phyloP scores from a whole-genome alignment of 2,113 vertebrate genomes.

The Balaenoptera acutorostrata region DNA sequence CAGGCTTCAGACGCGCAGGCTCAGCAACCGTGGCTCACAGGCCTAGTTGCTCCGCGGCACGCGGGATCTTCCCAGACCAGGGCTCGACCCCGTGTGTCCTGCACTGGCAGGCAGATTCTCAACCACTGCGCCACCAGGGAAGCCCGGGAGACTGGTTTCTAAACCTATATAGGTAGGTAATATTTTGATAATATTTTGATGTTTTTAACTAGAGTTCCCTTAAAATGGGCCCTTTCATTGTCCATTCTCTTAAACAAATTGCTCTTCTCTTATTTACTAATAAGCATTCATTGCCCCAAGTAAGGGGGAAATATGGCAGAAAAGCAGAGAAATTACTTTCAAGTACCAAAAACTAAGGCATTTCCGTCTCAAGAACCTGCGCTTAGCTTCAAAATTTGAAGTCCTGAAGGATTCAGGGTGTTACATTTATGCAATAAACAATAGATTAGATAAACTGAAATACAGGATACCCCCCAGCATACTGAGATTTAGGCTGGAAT shows the following conservation, averaged over 20 bases:
- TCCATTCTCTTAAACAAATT: background rate
- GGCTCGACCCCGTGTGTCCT: no score
- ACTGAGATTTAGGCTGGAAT: background rate
- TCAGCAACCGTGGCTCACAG: no score
- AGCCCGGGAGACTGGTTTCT: background rate
- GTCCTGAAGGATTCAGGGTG: background rate
- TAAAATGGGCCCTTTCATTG: background rate
- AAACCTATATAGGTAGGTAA: background rate
- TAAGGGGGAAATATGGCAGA: background rate
- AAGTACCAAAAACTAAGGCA: background rate
- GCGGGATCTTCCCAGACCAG: no score
- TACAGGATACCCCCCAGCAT: background rate
- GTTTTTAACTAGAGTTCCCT: background rate
- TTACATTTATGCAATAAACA: background rate
- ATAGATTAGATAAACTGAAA: background rate
- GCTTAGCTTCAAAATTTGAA: background rate
- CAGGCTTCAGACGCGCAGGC: no score
- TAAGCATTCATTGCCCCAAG: background rate
- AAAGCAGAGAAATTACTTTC: background rate
- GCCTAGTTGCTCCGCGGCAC: no score
- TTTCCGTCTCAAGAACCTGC: background rate
- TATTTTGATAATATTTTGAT: background rate
- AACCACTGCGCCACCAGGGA: no score
- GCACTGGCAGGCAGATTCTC: no score
- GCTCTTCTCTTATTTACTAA: background rate